Base-by-base conservation (phyloP, 2,888 invertebrate genomes). In the Nemurella pictetii region DNA sequence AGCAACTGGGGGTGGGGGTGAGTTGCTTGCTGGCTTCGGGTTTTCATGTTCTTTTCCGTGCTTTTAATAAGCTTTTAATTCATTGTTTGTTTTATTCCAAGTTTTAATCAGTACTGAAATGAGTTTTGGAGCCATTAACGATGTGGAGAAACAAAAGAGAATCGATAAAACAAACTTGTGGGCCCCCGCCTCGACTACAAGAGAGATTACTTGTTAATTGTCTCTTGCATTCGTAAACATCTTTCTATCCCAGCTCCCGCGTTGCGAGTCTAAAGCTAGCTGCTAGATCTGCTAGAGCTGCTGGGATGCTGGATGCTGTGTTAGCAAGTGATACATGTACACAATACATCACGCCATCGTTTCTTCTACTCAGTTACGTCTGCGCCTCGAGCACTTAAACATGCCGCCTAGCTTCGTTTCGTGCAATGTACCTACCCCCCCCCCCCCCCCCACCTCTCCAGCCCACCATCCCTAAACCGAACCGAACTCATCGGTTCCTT, bases 11-110 rank as follows among this genome's bases (percentile, higher is more conserved):
- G 30, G 35, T 80, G 75, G 83, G 81, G 55, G 28, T 74, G 55
- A 77, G 72, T 77, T 81, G 55, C 85, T 82, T 80, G 84, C 86
- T 84, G 55, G 85, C 85, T 85, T 84, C 77, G 86, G 85, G 85
- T 86, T 86, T 87, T 85, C 85, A 80, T 86, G 85, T 86, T 86
- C 86, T 86, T 87, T 87, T 87, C 85, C 86, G 86, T 86, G 87
- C 87, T 87, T 87, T 86, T 87, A 87, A 87, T 87, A 87, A 87
- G 87, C 87, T 86, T 87, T 87, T 87, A 87, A 87, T 87, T 87
- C 87, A 86, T 87, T 87, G 87, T 87, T 87, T 87, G 87, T 87
- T 87, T 87, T 87, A 86, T 86, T 87, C 86, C 86, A 87, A 87
- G 87, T 87, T 87, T 87, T 87, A 87, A 87, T 87, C 87, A 87